Evolutionary conservation across 1,140 invertebrate species (phyloP), one percentile per base, ranked within the genome.

Genomic region (Nephila pilipes): DNA sequence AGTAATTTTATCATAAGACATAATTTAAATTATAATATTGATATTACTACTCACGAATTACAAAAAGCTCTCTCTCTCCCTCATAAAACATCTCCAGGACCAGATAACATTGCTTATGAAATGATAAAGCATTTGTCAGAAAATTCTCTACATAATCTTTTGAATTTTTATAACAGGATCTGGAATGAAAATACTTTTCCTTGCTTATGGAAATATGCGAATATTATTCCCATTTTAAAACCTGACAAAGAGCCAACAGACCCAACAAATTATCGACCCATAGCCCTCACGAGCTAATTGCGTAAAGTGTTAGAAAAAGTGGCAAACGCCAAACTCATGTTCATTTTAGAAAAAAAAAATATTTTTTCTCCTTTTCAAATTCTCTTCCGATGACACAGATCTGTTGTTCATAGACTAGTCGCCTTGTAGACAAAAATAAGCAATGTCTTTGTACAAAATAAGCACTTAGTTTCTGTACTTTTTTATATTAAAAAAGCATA

Each of bases 401-500:
- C 89, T 18, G 96, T 95, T 0, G 94, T 94, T 0, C 94, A 95
- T 87, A 95, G 96, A 92, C 46, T 95, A 5, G 69, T 94, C 0
- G 91, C 95, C 85, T 94, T 96, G 18, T 94, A 94, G 0, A 95
- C 95, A 90, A 90, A 95, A 65, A 95, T 96, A 3, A 93, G 89
- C 2, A 69, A 94, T 18, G 94, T 94, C 25, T 95, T 95, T 38
- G 95, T 95, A 88, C 94, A 94, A 93, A 94, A 95, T 3, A 91
- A 95, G 63, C 88, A 94, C 14, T 94, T 95, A 20, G 92, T 92
- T 1, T 93, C 95, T 65, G 46, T 95, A 0, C 93, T 95, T n/a
- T 94, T 96, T n/a, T 95, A 96, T 65, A 94, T 96, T 4, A 94
- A 94, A 80, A 95, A 96, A 94, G 95, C 95, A 0, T 96, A 95